Conservation (phyloP, 2,113 vertebrate species). For the Rhinichthys klamathensis region DNA sequence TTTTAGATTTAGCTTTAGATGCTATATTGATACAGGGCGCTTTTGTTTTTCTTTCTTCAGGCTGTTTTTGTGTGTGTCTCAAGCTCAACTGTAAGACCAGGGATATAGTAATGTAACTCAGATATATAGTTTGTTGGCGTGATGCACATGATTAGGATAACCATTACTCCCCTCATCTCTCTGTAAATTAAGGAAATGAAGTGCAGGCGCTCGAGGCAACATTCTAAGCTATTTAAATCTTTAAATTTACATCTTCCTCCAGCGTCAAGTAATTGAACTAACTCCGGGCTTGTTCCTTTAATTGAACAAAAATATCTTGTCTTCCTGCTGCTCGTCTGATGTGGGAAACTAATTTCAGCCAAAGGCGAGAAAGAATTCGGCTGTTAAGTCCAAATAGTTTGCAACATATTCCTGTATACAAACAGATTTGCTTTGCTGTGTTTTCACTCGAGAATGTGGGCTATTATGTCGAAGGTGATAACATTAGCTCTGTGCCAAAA, state of each 20-base stretch:
- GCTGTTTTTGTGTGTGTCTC: constrained; percentile 2
- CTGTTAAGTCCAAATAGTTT: constrained; percentile 56
- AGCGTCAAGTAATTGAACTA: constrained; percentile 99
- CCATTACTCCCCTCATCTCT: constrained; percentile 87
- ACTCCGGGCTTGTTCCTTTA: constrained; percentile 98
- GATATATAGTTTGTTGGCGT: constrained; percentile 31
- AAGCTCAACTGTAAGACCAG: constrained; percentile 1
- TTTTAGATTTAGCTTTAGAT: background rate
- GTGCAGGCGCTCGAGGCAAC: constrained; percentile 95
- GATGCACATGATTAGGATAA: constrained; percentile 72
- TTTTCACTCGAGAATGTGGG: constrained; percentile 14
- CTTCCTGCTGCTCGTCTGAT: constrained; percentile 84
- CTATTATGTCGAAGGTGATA: constrained; percentile 17
- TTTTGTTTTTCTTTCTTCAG: background rate
- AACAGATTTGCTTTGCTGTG: constrained; percentile 39
- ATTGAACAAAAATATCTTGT: constrained; percentile 87
- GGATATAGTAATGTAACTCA: constrained; percentile 20
- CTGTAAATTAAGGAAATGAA: constrained; percentile 99
- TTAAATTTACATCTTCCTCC: constrained; percentile 99
- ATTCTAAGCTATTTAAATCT: constrained; percentile 99
- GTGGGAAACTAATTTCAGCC: constrained; percentile 82
- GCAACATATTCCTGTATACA: constrained; percentile 45
- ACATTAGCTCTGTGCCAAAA: constrained; percentile 13
- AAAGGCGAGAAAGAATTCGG: constrained; percentile 55
- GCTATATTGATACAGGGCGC: background rate